Evolutionary conservation across 2,888 invertebrate species (phyloP).

Genomic region (Tubulanus polymorphus): DNA sequence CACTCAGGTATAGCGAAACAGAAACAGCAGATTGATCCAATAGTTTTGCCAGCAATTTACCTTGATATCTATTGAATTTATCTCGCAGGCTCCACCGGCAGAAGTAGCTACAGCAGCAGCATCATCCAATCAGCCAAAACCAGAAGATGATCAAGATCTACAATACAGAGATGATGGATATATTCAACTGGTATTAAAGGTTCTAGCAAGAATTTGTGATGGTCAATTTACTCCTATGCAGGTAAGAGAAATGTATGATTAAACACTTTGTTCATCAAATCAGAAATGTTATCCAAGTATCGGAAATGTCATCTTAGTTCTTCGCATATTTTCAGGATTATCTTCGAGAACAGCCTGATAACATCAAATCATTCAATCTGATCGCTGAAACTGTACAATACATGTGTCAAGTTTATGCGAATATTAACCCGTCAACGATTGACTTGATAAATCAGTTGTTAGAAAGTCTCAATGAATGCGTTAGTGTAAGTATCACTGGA

Average conservation of each 20-base stretch:
- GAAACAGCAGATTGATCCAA: too few relatives aligned
- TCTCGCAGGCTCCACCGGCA: too few relatives aligned
- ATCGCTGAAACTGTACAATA: conserved; percentile 51
- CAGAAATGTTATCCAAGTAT: too few relatives aligned
- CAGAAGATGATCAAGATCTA: conserved; percentile 24
- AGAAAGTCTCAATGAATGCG: conserved; percentile 50
- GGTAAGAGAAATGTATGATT: too few relatives aligned
- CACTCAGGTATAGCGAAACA: too few relatives aligned
- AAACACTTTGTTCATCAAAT: too few relatives aligned
- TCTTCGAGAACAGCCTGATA: conserved; percentile 52
- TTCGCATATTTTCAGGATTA: conserved; percentile 48
- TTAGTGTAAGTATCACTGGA: conserved; percentile 41
- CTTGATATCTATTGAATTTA: too few relatives aligned
- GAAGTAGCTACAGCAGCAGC: too few relatives aligned
- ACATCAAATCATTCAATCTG: conserved; percentile 53
- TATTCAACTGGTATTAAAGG: conserved; percentile 50
- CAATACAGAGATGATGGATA: conserved; percentile 52
- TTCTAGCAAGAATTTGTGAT: conserved; percentile 53
- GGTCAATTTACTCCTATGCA: conserved; percentile 50
- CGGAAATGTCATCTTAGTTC: too few relatives aligned
- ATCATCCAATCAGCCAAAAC: background rate
- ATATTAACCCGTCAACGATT: conserved; percentile 46
- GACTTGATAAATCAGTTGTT: conserved; percentile 50
- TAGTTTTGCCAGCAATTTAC: too few relatives aligned
- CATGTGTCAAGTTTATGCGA: conserved; percentile 50